phyloP scores from a whole-genome alignment of 1,140 invertebrate genomes.

The Copidosoma floridanum region DNA sequence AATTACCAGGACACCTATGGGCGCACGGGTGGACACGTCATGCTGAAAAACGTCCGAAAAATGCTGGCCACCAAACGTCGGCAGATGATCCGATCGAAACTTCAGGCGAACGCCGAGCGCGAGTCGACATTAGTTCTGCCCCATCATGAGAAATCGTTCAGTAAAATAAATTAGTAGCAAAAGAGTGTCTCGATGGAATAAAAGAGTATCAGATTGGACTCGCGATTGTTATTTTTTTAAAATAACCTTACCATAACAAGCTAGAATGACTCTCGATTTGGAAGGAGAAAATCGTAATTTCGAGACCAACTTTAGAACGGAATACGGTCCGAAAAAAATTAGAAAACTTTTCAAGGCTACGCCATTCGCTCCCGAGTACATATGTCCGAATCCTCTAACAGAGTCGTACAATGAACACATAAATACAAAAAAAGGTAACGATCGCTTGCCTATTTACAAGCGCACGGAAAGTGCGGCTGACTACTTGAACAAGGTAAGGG shows the following conservation, averaged over 20 bases:
- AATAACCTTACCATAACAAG: too few relatives aligned
- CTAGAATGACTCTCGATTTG: slow-evolving; percentile 38
- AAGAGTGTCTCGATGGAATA: too few relatives aligned
- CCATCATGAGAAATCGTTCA: too few relatives aligned
- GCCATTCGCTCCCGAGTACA: slow-evolving; percentile 14
- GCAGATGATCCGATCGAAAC: neutral
- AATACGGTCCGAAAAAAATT: slow-evolving; percentile 27
- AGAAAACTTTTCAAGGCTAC: slow-evolving; percentile 7
- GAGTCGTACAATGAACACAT: slow-evolving; percentile 34
- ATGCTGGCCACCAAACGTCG: slow-evolving; percentile 16
- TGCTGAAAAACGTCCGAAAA: slow-evolving; percentile 33
- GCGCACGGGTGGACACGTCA: slow-evolving; percentile 37
- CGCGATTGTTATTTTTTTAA: too few relatives aligned
- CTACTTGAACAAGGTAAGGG: slow-evolving; percentile 31
- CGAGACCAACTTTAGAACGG: slow-evolving; percentile 32
- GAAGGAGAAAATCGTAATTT: slow-evolving; percentile 41
- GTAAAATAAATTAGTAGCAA: too few relatives aligned
- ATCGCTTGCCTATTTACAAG: slow-evolving; percentile 18
- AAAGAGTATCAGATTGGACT: too few relatives aligned
- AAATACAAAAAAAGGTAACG: slow-evolving; percentile 30
- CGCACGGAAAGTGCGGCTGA: slow-evolving; percentile 30
- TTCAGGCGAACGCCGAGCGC: neutral
- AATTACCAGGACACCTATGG: slow-evolving; percentile 42
- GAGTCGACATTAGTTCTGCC: too few relatives aligned
- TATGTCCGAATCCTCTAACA: slow-evolving; percentile 30